Evolutionary conservation across 2,113 vertebrate species (phyloP).

Genomic region (Stegostoma tigrinum): DNA sequence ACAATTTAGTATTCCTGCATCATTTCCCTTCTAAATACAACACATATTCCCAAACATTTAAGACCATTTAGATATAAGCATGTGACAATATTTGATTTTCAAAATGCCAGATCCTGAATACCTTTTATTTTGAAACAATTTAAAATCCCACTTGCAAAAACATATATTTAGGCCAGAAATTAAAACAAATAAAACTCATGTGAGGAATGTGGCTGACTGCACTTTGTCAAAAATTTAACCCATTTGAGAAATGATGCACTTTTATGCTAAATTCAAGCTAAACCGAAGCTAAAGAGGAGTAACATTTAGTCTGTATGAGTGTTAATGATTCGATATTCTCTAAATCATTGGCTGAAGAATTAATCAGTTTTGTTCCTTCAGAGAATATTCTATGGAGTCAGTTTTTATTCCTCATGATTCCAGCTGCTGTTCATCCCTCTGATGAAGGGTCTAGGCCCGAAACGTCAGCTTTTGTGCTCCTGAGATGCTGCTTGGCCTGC

Average conservation of each 20-base stretch:
- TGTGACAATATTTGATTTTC: background rate
- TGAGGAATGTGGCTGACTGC: background rate
- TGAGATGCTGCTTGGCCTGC: too few species aligned
- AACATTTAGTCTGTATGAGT: background rate
- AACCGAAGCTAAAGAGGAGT: background rate
- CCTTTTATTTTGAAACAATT: background rate
- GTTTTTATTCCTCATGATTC: slow-evolving; percentile 4
- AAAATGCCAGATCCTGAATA: background rate
- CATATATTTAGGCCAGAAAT: background rate
- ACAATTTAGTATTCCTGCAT: background rate
- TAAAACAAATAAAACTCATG: background rate
- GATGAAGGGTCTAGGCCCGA: too few species aligned
- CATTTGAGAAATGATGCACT: background rate
- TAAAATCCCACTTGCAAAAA: background rate
- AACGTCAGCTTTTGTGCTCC: too few species aligned
- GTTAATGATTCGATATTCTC: background rate
- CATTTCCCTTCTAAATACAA: background rate
- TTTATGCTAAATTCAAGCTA: background rate
- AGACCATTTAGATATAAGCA: background rate
- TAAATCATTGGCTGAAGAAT: background rate
- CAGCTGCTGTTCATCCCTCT: background rate
- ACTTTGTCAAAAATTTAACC: background rate
- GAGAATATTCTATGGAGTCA: background rate
- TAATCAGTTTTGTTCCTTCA: background rate
- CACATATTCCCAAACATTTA: background rate